A percentile compares a stretch with the other conserved stretches of the same genome.
phyloP scores from a whole-genome alignment of 2,888 invertebrate species.

The Pristionchus arcanus region DNA sequence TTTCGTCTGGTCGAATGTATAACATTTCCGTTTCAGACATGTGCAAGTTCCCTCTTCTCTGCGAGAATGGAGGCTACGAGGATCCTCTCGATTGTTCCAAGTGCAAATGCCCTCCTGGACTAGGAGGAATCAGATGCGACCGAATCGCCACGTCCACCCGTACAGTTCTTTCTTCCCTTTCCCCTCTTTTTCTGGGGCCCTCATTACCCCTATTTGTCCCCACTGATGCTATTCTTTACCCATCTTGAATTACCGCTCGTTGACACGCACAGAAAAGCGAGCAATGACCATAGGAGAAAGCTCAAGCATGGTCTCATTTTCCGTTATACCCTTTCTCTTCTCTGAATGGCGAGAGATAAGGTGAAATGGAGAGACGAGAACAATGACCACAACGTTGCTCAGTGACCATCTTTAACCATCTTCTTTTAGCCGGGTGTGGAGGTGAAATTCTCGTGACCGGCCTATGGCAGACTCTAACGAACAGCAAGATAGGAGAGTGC shows the following conservation, averaged over 20 bases:
- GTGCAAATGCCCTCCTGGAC: constrained; percentile 69
- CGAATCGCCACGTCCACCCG: constrained; percentile 54
- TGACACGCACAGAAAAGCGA: neutral
- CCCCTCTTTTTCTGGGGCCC: neutral
- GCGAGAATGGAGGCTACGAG: constrained; percentile 69
- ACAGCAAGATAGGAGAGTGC: constrained; percentile 63
- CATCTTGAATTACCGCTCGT: neutral
- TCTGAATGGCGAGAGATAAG: neutral
- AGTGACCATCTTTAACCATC: no score
- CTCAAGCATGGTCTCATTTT: neutral
- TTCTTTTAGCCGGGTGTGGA: constrained; percentile 66
- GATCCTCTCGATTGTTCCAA: constrained; percentile 65
- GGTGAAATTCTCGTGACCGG: constrained; percentile 65
- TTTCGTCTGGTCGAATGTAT: no score
- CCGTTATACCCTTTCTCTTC: neutral
- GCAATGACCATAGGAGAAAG: neutral
- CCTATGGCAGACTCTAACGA: constrained; percentile 64
- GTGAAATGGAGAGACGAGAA: neutral
- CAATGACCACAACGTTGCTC: neutral
- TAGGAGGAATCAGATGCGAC: constrained; percentile 65
- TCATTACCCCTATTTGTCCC: neutral
- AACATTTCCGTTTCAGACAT: constrained; percentile 66
- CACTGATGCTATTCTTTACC: neutral
- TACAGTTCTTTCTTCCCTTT: neutral
- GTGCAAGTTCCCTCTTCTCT: constrained; percentile 61